Conservation (phyloP, 2,797 vertebrate species). For the Lophotriccus pileatus region DNA sequence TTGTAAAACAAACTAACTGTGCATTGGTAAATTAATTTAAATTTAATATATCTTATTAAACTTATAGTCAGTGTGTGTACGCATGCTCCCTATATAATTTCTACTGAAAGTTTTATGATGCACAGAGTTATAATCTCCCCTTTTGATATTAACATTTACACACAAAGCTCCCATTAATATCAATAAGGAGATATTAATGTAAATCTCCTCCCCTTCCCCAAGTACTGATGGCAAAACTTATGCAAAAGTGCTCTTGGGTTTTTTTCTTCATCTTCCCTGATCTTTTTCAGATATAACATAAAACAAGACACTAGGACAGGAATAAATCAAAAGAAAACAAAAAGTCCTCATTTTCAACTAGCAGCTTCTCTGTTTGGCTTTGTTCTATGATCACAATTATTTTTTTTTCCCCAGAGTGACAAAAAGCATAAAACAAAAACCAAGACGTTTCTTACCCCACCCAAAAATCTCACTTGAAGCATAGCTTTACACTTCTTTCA, state of each 20-base stretch:
- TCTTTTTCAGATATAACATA: background rate
- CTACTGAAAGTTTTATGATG: background rate
- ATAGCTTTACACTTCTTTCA: background rate
- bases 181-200: background rate
- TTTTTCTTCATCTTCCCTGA: background rate
- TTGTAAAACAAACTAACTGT: background rate
- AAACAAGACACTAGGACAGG: background rate
- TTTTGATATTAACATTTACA: background rate
- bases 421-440: background rate
- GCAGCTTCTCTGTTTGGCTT: background rate
- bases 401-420: background rate
- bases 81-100: background rate
- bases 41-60: background rate
- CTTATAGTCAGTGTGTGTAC: background rate
- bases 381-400: background rate
- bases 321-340: background rate
- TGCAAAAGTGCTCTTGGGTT: background rate
- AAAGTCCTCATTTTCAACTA: background rate
- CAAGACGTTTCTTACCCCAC: background rate
- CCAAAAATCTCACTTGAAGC: background rate
- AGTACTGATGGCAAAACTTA: background rate
- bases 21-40: background rate
- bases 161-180: background rate
- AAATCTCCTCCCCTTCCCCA: background rate
- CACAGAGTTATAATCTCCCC: background rate